A percentile compares a stretch with the other conserved stretches of the same genome.
phyloP scores from a whole-genome alignment of 2,113 vertebrate species.

The Pholis gunnellus region DNA sequence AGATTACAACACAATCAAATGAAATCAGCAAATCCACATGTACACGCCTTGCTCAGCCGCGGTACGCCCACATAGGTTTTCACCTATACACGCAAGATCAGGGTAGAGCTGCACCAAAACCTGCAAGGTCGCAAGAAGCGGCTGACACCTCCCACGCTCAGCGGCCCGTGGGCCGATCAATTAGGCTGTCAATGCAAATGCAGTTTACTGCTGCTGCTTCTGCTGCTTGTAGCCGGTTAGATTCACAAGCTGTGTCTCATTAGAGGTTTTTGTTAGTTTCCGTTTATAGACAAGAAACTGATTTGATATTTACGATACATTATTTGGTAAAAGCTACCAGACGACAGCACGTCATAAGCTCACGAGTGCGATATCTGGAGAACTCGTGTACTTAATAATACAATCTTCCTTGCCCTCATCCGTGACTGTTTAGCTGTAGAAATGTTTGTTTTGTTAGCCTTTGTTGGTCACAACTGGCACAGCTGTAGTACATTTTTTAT shows the following conservation, averaged over 20 bases:
- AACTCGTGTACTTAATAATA: background rate
- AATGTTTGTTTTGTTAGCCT: conserved; percentile 15
- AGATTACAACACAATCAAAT: background rate
- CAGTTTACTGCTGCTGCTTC: background rate
- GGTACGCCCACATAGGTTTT: background rate
- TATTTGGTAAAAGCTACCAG: background rate
- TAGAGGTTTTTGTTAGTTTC: background rate
- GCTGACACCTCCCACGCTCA: conserved; percentile 5
- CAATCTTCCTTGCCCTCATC: background rate
- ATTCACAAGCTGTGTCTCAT: background rate
- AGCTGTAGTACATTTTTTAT: background rate
- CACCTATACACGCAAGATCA: background rate
- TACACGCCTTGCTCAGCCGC: background rate
- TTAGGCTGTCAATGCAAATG: background rate
- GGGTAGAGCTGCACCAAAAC: background rate
- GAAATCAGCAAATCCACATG: background rate
- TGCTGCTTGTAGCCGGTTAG: background rate
- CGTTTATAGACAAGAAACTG: background rate
- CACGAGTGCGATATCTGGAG: background rate
- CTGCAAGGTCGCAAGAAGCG: too few species aligned
- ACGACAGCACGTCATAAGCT: background rate
- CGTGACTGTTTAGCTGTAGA: background rate
- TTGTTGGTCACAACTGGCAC: conserved; percentile 20
- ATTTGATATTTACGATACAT: background rate
- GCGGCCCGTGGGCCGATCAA: background rate